These are phyloP conservation scores for Tragelaphus scriptus DNA, from an alignment of 2,113 vertebrate genomes.

Conservation along the genomic window DNA sequence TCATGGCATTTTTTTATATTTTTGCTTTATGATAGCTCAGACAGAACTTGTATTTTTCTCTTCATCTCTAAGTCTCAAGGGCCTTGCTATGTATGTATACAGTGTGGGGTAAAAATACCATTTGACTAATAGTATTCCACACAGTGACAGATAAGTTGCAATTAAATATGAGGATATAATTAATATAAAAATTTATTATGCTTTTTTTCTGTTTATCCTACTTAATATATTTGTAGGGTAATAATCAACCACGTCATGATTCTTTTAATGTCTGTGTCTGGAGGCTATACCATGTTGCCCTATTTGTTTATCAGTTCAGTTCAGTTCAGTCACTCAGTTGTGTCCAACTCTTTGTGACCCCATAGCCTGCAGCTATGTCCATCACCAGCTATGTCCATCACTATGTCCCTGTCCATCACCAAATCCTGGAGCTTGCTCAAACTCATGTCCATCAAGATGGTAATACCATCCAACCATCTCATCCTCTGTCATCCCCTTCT, in stretches of 20 bases:
- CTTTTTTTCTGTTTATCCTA: background rate
- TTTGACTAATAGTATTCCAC: background rate
- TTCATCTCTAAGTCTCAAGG: background rate
- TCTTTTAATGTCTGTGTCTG: background rate
- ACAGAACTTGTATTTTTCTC: background rate
- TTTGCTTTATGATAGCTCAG: background rate
- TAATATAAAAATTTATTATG: background rate
- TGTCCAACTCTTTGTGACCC: background rate
- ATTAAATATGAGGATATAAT: background rate
- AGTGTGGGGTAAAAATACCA: background rate
- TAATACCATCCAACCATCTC: background rate
- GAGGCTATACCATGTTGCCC: background rate
- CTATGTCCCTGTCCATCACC: background rate
- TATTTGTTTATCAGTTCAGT: background rate
- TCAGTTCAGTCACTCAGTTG: rapidly evolving
- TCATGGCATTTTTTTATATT: background rate
- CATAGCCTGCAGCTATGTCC: too few relatives aligned
- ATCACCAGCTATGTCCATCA: too few relatives aligned
- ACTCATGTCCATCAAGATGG: background rate
- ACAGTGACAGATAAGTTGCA: background rate
- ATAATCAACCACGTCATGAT: background rate
- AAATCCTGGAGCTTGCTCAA: background rate
- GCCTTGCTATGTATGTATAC: background rate
- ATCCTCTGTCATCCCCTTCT: background rate
- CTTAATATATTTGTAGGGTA: background rate